A percentile compares a stretch with the other conserved stretches of the same genome.
These are phyloP conservation scores for Syndactyla subalaris DNA, from an alignment of 2,797 vertebrate species.

Conservation along the genomic window DNA sequence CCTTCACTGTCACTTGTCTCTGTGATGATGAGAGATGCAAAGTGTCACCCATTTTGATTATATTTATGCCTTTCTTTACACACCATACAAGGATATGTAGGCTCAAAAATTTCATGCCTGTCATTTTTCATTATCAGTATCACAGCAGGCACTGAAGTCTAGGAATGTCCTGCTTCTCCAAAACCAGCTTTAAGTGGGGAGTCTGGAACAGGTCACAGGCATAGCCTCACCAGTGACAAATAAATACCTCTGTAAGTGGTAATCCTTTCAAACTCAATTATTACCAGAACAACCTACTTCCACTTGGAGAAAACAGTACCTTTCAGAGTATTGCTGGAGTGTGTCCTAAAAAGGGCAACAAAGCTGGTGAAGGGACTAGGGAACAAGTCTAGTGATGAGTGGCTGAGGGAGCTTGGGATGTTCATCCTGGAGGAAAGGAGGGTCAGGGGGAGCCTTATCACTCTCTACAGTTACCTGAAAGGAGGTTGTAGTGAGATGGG, in stretches of 20 bases:
- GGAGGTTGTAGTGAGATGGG: background rate
- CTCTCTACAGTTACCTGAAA: background rate
- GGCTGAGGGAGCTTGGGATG: background rate
- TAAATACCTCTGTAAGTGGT: background rate
- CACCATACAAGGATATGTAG: background rate
- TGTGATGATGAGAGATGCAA: background rate
- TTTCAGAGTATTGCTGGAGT: background rate
- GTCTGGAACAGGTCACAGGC: background rate
- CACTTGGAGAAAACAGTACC: background rate
- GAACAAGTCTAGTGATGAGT: background rate
- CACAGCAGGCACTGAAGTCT: background rate
- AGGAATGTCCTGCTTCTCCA: background rate
- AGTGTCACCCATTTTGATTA: background rate
- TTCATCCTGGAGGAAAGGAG: background rate
- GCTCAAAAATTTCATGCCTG: background rate
- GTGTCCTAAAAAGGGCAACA: background rate
- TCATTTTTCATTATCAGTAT: background rate
- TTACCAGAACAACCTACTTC: background rate
- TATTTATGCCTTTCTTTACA: background rate
- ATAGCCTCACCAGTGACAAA: background rate
- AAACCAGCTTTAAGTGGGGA: background rate
- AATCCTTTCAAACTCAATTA: background rate
- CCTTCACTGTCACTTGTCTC: background rate
- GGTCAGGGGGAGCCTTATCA: rapidly evolving
- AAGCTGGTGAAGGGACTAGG: background rate